A percentile compares a stretch with the other conserved stretches of the same genome.
Conservation (phyloP, 1,140 invertebrate species). For the Hesperophylax magnus region DNA sequence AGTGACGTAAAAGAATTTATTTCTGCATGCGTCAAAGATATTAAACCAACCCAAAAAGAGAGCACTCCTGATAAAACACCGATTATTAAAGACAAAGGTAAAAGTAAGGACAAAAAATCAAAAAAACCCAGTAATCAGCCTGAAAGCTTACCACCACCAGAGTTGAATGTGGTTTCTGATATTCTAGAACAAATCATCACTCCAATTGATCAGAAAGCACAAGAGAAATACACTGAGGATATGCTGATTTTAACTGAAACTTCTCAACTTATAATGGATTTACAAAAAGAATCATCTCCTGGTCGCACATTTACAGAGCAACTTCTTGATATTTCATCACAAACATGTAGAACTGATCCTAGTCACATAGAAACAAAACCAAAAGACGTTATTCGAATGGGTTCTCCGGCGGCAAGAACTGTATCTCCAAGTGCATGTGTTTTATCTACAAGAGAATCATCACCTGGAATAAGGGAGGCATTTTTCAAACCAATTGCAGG, state of each 20-base stretch:
- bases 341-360: too few relatives aligned
- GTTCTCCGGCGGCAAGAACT: too few relatives aligned
- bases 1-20: background rate
- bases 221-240: too few relatives aligned
- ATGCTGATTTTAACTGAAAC: too few relatives aligned
- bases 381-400: too few relatives aligned
- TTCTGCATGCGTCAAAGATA: background rate
- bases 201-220: too few relatives aligned
- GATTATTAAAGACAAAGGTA: background rate
- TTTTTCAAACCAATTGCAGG: too few relatives aligned
- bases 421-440: too few relatives aligned
- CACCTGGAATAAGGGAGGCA: too few relatives aligned
- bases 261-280: background rate
- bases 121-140: background rate
- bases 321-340: too few relatives aligned
- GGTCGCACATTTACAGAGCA: background rate
- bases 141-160: background rate
- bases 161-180: background rate
- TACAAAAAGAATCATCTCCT: slow-evolving; percentile 14
- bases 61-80: background rate
- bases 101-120: slow-evolving; percentile 8
- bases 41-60: background rate
- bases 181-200: background rate
- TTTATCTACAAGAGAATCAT: too few relatives aligned
- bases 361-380: too few relatives aligned